Conservation (phyloP, 2,797 vertebrate genomes). For the Pantherophis alleghaniensis region DNA sequence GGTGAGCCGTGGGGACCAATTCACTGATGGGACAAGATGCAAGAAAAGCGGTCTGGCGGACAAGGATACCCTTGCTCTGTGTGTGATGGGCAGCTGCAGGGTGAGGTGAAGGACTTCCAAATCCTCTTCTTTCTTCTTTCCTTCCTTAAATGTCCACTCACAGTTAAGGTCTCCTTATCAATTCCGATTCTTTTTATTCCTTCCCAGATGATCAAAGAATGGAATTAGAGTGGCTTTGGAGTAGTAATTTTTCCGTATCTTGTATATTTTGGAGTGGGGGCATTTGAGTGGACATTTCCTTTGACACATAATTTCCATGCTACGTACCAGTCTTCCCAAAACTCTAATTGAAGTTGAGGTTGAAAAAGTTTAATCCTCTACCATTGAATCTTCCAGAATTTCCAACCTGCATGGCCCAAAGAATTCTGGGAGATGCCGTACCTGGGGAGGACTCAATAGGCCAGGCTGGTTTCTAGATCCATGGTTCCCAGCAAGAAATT, state of each 20-base stretch:
- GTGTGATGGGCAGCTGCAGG: constrained; percentile 84
- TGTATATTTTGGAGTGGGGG: background rate
- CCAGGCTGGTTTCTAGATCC: background rate
- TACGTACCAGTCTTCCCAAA: background rate
- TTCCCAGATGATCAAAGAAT: background rate
- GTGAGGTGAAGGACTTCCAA: constrained; percentile 65
- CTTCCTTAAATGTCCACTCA: background rate
- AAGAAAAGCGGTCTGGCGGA: constrained; percentile 59
- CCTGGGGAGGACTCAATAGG: background rate
- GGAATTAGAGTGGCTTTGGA: background rate
- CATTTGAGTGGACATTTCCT: background rate
- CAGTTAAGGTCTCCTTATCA: background rate
- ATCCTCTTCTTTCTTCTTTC: background rate
- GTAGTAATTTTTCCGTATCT: background rate
- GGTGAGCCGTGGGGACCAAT: constrained; percentile 82
- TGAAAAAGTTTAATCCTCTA: background rate
- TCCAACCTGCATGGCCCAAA: background rate
- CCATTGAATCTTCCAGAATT: background rate
- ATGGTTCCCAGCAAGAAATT: background rate
- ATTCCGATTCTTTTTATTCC: background rate
- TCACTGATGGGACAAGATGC: constrained; percentile 90
- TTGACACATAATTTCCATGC: background rate
- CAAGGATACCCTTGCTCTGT: constrained; percentile 71
- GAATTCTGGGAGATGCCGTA: background rate
- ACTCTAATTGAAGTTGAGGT: background rate